Conservation (phyloP, 1,140 invertebrate genomes). For the Anastatus disparis region DNA sequence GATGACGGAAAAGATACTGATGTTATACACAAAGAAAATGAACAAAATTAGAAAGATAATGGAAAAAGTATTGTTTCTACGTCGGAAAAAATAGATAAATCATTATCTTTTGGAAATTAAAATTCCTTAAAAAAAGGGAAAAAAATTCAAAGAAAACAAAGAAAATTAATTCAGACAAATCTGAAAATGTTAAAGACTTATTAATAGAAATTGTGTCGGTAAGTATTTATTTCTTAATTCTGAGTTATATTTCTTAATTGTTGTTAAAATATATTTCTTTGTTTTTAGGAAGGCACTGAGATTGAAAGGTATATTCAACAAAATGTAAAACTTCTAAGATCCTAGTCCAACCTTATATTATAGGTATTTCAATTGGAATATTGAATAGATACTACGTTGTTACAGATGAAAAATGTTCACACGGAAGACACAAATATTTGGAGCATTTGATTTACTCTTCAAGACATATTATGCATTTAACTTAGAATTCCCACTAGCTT, state of each 20-base stretch:
- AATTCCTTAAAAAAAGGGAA: not conserved
- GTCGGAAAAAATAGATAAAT: too few relatives aligned
- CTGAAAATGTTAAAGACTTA: not conserved
- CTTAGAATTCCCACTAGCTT: not conserved
- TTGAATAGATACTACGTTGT: not conserved
- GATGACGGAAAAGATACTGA: too few relatives aligned
- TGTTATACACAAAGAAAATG: too few relatives aligned
- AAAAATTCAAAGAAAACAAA: not conserved
- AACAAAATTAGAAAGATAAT: not conserved
- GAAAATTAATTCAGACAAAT: not conserved
- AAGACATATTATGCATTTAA: constrained; percentile 1
- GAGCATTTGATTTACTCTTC: constrained; percentile 3
- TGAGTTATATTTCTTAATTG: not conserved
- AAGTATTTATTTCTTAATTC: not conserved
- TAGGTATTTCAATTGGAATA: not conserved
- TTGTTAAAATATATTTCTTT: not conserved
- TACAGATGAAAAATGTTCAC: not conserved
- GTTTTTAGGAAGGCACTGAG: not conserved
- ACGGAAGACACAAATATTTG: not conserved
- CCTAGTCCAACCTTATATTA: not conserved
- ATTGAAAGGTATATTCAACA: not conserved
- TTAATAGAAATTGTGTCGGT: not conserved
- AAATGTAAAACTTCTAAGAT: not conserved
- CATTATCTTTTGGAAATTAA: too few relatives aligned
- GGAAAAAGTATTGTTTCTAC: too few relatives aligned